These are phyloP conservation scores for Anniella stebbinsi DNA, from an alignment of 2,797 vertebrate species.

Conservation along the genomic window DNA sequence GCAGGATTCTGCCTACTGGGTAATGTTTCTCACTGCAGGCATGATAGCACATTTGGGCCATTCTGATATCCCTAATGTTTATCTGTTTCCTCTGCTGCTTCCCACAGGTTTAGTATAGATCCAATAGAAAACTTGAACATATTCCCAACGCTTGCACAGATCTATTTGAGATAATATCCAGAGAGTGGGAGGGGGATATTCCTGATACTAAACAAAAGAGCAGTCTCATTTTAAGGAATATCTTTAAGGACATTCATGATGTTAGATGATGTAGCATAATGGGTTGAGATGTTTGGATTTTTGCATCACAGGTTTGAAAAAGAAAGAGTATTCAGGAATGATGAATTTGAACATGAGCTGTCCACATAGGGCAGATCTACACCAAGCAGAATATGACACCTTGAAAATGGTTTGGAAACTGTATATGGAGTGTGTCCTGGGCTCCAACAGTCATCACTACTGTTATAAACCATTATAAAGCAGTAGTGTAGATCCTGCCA, in stretches of 20 bases:
- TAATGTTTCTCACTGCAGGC: constrained; percentile 24
- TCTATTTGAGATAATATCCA: not conserved
- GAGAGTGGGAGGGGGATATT: not conserved
- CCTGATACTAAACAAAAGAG: not conserved
- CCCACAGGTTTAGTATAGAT: constrained; percentile 12
- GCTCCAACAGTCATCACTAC: too few relatives aligned
- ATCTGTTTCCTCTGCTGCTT: not conserved
- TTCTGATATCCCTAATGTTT: not conserved
- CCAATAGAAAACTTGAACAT: not conserved
- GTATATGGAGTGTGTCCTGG: too few relatives aligned
- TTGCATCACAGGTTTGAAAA: not conserved
- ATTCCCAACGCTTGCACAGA: constrained; percentile 6
- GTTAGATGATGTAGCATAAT: not conserved
- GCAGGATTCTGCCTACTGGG: not conserved
- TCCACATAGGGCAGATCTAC: too few relatives aligned
- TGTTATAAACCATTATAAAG: too few relatives aligned
- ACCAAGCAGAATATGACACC: too few relatives aligned
- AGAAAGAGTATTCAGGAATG: not conserved
- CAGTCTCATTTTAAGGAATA: not conserved
- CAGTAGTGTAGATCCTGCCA: too few relatives aligned
- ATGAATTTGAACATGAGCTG: not conserved
- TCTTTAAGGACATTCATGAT: not conserved
- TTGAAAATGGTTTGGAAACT: too few relatives aligned
- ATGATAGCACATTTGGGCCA: constrained; percentile 8
- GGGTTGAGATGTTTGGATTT: not conserved